Percentiles rank a stretch among this genome's conserved stretches.
phyloP scores from a whole-genome alignment of 2,888 invertebrate species.

The Dorcus parallelipipedus region DNA sequence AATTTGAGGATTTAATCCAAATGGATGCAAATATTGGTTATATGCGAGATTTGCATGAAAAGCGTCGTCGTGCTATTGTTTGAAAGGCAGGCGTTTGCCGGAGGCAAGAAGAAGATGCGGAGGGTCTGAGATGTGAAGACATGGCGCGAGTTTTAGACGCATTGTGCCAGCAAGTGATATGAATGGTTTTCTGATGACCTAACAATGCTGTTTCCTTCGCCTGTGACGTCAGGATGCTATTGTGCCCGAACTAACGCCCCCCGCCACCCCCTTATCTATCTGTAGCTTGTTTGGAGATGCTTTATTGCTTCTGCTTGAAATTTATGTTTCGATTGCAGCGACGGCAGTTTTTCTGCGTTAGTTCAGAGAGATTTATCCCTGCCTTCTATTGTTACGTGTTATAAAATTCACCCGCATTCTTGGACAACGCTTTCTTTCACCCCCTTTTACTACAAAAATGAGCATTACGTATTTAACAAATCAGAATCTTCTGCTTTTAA shows the following conservation, averaged over 20 bases:
- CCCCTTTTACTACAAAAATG: no score
- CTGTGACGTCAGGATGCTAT: slow-evolving; percentile 17
- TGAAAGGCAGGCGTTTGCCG: neutral
- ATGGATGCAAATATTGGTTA: neutral
- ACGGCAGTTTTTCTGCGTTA: neutral
- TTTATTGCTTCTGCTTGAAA: slow-evolving; percentile 12
- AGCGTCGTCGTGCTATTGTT: neutral
- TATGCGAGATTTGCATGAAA: slow-evolving; percentile 4
- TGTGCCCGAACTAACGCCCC: slow-evolving; percentile 11
- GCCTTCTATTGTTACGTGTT: no score
- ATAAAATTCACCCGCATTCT: no score
- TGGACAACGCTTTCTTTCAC: no score
- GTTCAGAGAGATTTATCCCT: no score
- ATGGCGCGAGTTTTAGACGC: slow-evolving; percentile 22
- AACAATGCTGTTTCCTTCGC: slow-evolving; percentile 29
- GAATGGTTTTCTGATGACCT: slow-evolving; percentile 33
- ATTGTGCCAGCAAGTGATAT: slow-evolving; percentile 31
- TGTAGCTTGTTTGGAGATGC: slow-evolving; percentile 18
- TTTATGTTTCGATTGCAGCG: slow-evolving; percentile 7
- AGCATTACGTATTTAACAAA: no score
- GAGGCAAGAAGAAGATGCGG: slow-evolving; percentile 3
- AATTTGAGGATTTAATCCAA: no score
- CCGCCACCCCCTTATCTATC: slow-evolving; percentile 8
- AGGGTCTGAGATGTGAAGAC: slow-evolving; percentile 12
- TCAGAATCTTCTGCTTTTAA: no score